A percentile compares a stretch with the other conserved stretches of the same genome.
Evolutionary conservation across 2,113 vertebrate genomes (phyloP).

Genomic region (Phoxinus phoxinus): DNA sequence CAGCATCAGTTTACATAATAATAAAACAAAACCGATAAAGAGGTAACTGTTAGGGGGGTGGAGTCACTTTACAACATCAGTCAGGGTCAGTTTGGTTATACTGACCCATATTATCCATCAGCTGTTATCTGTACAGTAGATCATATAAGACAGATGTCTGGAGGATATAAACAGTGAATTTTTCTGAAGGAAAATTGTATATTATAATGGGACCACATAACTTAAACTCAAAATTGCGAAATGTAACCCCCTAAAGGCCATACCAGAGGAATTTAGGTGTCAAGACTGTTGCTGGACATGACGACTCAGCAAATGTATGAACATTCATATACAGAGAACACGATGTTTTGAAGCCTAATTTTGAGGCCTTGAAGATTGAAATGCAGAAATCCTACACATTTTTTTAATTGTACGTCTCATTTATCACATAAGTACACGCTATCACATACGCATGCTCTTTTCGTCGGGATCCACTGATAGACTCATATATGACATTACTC

Average conservation of each 20-base stretch:
- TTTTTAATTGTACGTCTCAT: conserved; percentile 33
- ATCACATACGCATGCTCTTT: conserved; percentile 16
- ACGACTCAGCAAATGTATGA: neutral
- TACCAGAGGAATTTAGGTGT: neutral
- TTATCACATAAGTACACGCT: conserved; percentile 19
- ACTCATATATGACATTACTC: neutral
- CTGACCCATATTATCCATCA: neutral
- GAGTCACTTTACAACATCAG: neutral
- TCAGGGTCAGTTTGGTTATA: neutral
- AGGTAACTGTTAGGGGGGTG: neutral
- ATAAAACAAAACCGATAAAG: neutral
- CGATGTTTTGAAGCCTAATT: neutral
- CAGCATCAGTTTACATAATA: neutral
- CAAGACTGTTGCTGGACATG: conserved; percentile 8
- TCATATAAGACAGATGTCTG: neutral
- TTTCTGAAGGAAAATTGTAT: neutral
- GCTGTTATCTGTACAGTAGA: neutral
- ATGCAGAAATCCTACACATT: neutral
- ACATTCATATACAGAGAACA: neutral
- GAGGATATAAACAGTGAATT: neutral
- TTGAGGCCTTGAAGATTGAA: neutral
- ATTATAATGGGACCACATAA: neutral
- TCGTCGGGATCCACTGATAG: conserved; percentile 30
- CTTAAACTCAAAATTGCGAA: neutral
- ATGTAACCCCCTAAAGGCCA: neutral